Evolutionary conservation across 2,797 vertebrate species (phyloP), one percentile per base, ranked within the genome.

Genomic region (Enteromius viviparus): DNA sequence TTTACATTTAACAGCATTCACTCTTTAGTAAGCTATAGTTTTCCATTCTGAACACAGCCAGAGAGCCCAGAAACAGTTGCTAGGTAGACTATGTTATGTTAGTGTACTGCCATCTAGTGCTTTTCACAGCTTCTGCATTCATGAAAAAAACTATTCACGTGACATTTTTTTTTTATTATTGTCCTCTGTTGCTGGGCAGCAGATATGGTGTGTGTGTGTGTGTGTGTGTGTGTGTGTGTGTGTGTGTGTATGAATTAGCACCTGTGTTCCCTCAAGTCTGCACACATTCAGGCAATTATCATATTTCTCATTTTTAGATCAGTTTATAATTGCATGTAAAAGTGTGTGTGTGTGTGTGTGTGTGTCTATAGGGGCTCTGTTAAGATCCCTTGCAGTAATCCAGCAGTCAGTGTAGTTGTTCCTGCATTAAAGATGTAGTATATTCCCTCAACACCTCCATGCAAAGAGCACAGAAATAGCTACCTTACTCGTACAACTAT

Each of bases 171-270:
- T 60, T 78, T 65, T 78, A 78, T 85, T 51, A 71, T 76, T 81
- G 71, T 53, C 66, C 78, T 70, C 71, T 81, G 78, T 81, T 85
- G 84, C 84, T 81, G 84, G 78, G 62, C 78, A 81, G 72, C 78
- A 68, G 17, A 6, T 53, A 10, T 34, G 11, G 40, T 23, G 47
- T 47, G 68, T 75, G 47, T 42, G 40, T 42, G 10, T 45, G 42
- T 45, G 9, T 42, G 9, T 42, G 19, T 71, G 34, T 55, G 15
- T 49, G 47, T 76, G 49, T 49, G 6, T 65, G 64, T 71, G 64
- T 21, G 12, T 53, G 58, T 69, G 45, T 34, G 60, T 29, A 1
- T 23, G n/a, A 29, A 32, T 60, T 47, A 55, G 62, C 68, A 71
- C 69, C 65, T 75, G 76, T 74, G 47, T 40, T 72, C 58, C 68